These are phyloP conservation scores for Myiozetetes cayanensis DNA, from an alignment of 2,113 vertebrate genomes.

Conservation along the genomic window DNA sequence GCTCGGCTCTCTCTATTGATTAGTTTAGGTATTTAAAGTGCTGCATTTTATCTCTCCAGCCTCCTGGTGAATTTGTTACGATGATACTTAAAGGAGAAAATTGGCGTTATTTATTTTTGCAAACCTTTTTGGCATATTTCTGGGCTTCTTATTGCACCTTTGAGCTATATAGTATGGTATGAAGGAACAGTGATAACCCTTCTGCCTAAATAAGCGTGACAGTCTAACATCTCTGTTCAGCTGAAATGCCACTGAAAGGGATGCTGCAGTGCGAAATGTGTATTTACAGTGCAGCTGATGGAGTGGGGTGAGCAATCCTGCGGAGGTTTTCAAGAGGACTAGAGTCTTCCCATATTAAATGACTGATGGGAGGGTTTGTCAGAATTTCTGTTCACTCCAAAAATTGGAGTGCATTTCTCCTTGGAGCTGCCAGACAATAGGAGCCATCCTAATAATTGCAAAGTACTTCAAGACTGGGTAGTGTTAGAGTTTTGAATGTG, in stretches of 20 bases:
- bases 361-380: not conserved
- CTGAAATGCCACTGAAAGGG: not conserved
- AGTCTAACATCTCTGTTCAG: slow-evolving; percentile 20
- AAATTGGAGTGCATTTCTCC: not conserved
- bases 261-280: not conserved
- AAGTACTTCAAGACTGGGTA: not conserved
- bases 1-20: not conserved
- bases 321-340: not conserved
- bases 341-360: not conserved
- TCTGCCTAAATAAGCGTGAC: slow-evolving; percentile 25
- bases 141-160: slow-evolving; percentile 20
- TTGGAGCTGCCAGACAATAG: not conserved
- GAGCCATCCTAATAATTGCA: not conserved
- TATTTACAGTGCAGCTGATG: not conserved
- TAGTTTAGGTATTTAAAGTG: slow-evolving; percentile 53
- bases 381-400: not conserved
- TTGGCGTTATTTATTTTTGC: slow-evolving; percentile 50
- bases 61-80: slow-evolving; percentile 48
- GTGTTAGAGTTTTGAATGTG: not conserved
- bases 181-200: slow-evolving; percentile 46
- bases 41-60: slow-evolving; percentile 61
- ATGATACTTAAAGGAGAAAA: slow-evolving; percentile 53
- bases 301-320: not conserved
- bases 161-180: not conserved
- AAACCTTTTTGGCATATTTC: slow-evolving; percentile 36